These are phyloP conservation scores for Drosophila maculinotata DNA, from an alignment of 2,888 invertebrate species.

Conservation along the genomic window DNA sequence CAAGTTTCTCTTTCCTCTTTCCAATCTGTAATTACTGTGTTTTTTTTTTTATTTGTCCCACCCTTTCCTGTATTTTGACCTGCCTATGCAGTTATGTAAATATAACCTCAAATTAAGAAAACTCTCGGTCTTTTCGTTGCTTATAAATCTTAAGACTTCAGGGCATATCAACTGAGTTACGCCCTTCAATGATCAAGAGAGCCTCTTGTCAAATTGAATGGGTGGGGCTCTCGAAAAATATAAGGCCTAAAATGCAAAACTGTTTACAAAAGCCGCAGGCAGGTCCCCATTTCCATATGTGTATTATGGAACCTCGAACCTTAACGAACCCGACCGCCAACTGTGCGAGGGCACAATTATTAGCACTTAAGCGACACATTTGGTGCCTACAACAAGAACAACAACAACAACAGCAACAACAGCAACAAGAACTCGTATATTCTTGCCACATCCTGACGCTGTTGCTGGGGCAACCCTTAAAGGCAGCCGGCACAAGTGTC, in stretches of 20 bases:
- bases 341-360: conserved; percentile 77
- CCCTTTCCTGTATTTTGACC: conserved; percentile 21
- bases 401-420: conserved; percentile 10
- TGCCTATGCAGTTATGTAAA: conserved; percentile 41
- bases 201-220: conserved; percentile 30
- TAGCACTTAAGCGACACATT: conserved; percentile 77
- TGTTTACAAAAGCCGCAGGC: conserved; percentile 43
- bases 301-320: background rate
- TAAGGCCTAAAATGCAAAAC: conserved; percentile 30
- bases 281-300: conserved; percentile 32
- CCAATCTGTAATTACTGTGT: background rate
- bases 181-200: conserved; percentile 30
- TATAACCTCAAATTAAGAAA: conserved; percentile 39
- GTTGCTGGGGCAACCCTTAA: conserved; percentile 65
- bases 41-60: background rate
- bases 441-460: conserved; percentile 49
- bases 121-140: conserved; percentile 25
- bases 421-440: conserved; percentile 16
- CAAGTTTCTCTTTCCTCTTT: no score
- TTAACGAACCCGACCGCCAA: conserved; percentile 62
- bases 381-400: conserved; percentile 49
- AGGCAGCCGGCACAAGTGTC: conserved; percentile 74
- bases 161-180: conserved; percentile 32
- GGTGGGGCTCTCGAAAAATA: conserved; percentile 33
- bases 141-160: conserved; percentile 18